These are phyloP conservation scores for Meles meles DNA, from an alignment of 2,113 vertebrate genomes.

Conservation along the genomic window DNA sequence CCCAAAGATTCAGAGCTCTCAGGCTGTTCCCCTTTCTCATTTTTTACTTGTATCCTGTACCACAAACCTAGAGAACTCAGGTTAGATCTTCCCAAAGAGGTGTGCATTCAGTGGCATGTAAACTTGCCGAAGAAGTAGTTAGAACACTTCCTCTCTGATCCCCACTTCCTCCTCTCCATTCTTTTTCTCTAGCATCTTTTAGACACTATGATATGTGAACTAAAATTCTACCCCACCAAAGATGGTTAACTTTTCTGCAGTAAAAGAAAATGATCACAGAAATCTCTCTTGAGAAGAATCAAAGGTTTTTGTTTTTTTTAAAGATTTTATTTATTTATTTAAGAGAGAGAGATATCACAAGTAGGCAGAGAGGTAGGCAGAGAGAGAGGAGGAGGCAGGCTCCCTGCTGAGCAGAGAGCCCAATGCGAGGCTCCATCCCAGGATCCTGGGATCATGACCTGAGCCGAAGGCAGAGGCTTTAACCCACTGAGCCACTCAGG, in stretches of 20 bases:
- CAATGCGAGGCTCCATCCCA: no score
- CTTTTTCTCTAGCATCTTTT: background rate
- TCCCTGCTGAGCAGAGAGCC: no score
- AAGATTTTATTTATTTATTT: no score
- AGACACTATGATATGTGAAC: background rate
- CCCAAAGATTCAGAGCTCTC: background rate
- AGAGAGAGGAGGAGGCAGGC: no score
- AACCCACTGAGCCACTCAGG: no score
- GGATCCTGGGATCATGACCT: no score
- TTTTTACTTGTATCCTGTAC: rapidly evolving
- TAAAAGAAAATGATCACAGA: background rate
- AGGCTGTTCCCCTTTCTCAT: background rate
- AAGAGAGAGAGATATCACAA: no score
- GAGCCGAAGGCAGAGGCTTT: no score
- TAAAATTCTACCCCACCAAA: background rate
- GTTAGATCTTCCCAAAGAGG: background rate
- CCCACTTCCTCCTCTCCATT: no score
- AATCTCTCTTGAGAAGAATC: background rate
- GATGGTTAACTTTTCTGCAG: background rate
- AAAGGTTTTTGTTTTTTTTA: no score
- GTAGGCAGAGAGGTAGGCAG: no score
- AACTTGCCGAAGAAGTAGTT: background rate
- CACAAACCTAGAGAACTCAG: background rate
- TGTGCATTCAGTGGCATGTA: background rate
- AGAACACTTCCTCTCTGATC: background rate